Base-by-base conservation (phyloP, 1,140 invertebrate species). In the Tetramorium alpestre region DNA sequence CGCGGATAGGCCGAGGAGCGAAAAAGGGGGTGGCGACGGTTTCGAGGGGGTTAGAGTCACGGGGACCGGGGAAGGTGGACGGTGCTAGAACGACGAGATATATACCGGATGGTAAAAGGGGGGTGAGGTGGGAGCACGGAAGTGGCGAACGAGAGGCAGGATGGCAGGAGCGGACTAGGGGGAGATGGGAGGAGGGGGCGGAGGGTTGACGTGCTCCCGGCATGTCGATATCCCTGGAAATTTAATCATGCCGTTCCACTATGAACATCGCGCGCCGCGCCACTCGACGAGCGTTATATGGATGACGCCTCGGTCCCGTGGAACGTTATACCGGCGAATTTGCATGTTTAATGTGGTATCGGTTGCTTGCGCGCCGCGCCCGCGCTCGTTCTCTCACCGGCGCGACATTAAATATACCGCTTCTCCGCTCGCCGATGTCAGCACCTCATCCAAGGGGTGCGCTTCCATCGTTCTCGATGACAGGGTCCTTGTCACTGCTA, bases 221-320 rank as follows among this genome's bases (percentile, higher is more conserved):
- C 89, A 94, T 91, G 92, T 94, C 94, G 91, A 94, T 94, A 94
- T 91, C 89, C 86, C 86, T 93, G 89, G 89, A 93, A 94, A 94
- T 93, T 92, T 94, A 94, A 94, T 94, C 91, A 92, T 92, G 87
- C 87, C 85, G 87, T 81, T 87, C 91, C 88, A 88, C 90, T 92
- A 90, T 78, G 90, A 92, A 93, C 88, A 88, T 87, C 90, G 89
- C 86, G 91, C 91, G 81, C 87, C 87, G 44, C 80, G 54, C 92
- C 81, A 81, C 92, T 93, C 88, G 84, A 84, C 80, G 80, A 60
- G 76, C 82, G 88, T 87, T 86, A 86, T 84, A 90, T 87, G 76
- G 88, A 91, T 90, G 87, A 92, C 90, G 86, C 88, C 89, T 87
- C 80, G 89, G 64, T 69, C 75, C 91, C 91, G 85, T 86, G 93